A percentile compares a stretch with the other conserved stretches of the same genome.
phyloP scores from a whole-genome alignment of 2,888 invertebrate species.

The Nomada fucata region DNA sequence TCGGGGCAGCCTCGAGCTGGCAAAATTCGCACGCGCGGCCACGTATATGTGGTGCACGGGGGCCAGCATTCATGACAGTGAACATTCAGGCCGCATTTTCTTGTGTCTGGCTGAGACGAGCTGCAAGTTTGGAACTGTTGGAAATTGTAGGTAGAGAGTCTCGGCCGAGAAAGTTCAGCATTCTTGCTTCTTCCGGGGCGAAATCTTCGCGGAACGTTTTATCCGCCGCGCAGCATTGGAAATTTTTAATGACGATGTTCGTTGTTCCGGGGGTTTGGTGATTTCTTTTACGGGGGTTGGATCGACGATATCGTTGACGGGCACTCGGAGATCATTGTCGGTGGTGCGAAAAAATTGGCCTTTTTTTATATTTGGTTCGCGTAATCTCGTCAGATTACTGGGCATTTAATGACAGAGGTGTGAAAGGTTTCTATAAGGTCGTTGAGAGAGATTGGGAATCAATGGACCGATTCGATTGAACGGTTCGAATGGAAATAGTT shows the following conservation, averaged over 20 bases:
- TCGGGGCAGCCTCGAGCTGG: constrained; percentile 42
- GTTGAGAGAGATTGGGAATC: background rate
- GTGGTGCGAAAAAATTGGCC: too few species aligned
- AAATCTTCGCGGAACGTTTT: constrained; percentile 1
- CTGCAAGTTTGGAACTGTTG: constrained; percentile 59
- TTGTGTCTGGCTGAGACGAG: constrained; percentile 54
- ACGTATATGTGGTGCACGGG: constrained; percentile 42
- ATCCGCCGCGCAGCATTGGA: background rate
- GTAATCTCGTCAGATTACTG: too few species aligned
- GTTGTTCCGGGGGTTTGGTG: background rate
- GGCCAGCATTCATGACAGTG: constrained; percentile 33
- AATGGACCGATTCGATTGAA: background rate
- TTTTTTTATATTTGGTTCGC: too few species aligned
- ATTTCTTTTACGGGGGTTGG: background rate
- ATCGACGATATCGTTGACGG: background rate
- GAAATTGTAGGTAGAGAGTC: constrained; percentile 40
- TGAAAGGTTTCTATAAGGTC: background rate
- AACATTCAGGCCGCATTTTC: constrained; percentile 54
- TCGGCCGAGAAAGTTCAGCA: constrained; percentile 50
- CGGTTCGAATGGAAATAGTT: background rate
- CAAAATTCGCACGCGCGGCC: constrained; percentile 46
- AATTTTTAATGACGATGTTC: constrained; percentile 49
- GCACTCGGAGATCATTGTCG: too few species aligned
- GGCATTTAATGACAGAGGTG: too few species aligned
- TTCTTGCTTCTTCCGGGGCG: constrained; percentile 29